These are phyloP conservation scores for Illadopsis cleaveri DNA, from an alignment of 2,113 vertebrate genomes.

Conservation along the genomic window DNA sequence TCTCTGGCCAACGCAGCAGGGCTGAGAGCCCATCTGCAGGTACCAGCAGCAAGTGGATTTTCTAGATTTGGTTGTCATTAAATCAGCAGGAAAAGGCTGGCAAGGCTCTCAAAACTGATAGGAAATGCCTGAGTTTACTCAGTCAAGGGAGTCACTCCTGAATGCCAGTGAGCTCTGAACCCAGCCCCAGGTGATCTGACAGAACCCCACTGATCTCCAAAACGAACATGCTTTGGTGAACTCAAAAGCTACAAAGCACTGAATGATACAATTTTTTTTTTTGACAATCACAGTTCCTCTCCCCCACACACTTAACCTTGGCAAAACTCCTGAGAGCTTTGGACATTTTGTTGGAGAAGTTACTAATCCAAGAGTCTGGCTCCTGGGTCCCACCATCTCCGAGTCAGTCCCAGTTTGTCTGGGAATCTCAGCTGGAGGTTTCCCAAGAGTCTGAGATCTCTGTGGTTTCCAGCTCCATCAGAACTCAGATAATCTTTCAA, in stretches of 20 bases:
- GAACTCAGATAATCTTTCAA: neutral
- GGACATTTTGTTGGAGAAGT: neutral
- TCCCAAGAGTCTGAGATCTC: conserved; percentile 28
- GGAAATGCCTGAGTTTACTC: neutral
- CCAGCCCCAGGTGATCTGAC: neutral
- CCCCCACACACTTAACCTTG: conserved; percentile 13
- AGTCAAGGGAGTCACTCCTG: neutral
- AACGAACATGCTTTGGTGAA: neutral
- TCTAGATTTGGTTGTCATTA: neutral
- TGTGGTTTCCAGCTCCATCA: conserved; percentile 5
- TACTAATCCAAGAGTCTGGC: neutral
- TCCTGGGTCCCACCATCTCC: neutral
- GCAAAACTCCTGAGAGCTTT: conserved; percentile 10
- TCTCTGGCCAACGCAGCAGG: accelerated
- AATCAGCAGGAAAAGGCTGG: neutral
- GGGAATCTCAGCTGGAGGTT: conserved; percentile 29
- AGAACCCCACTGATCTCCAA: neutral
- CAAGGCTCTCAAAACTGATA: neutral
- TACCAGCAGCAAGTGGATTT: accelerated
- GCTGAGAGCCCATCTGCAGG: neutral
- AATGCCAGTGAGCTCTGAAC: neutral
- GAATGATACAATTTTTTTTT: neutral
- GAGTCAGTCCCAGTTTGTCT: conserved; percentile 40
- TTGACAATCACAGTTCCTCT: neutral
- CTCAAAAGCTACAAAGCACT: neutral